Conservation (phyloP, 2,113 vertebrate species). For the Donacobius atricapilla region DNA sequence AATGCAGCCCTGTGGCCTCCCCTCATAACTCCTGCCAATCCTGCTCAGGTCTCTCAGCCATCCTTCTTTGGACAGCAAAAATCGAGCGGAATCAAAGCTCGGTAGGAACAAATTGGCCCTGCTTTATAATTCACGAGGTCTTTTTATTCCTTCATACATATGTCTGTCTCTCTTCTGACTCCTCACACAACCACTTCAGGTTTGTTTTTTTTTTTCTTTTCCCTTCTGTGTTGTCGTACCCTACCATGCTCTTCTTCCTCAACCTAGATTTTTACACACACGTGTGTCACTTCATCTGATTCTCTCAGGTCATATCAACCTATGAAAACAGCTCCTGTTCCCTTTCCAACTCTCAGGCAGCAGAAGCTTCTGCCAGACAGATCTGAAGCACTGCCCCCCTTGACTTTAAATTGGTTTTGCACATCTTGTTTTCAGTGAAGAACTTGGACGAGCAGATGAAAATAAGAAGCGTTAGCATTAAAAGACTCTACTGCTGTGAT, state of each 20-base stretch:
- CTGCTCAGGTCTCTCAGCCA: not conserved
- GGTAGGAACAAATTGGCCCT: rapidly evolving
- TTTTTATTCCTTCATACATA: not conserved
- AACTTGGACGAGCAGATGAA: not conserved
- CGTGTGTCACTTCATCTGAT: not conserved
- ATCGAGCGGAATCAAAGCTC: not conserved
- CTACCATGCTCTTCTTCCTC: not conserved
- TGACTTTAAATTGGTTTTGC: not conserved
- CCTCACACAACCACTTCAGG: not conserved
- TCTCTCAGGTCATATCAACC: not conserved
- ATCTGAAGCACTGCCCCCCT: not conserved
- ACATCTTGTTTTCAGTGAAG: not conserved
- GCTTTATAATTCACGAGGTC: not conserved
- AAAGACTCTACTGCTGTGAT: not conserved
- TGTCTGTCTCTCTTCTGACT: not conserved
- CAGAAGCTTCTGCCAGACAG: not conserved
- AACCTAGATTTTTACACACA: not conserved
- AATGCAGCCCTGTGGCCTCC: not conserved
- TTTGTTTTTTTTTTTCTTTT: not conserved
- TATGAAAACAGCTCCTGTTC: not conserved
- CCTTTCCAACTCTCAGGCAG: not conserved
- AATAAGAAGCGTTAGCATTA: not conserved
- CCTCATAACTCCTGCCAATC: not conserved
- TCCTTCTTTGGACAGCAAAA: not conserved
- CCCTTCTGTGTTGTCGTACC: not conserved